These are phyloP conservation scores for Thamnophis elegans DNA, from an alignment of 2,797 vertebrate genomes.

Conservation along the genomic window DNA sequence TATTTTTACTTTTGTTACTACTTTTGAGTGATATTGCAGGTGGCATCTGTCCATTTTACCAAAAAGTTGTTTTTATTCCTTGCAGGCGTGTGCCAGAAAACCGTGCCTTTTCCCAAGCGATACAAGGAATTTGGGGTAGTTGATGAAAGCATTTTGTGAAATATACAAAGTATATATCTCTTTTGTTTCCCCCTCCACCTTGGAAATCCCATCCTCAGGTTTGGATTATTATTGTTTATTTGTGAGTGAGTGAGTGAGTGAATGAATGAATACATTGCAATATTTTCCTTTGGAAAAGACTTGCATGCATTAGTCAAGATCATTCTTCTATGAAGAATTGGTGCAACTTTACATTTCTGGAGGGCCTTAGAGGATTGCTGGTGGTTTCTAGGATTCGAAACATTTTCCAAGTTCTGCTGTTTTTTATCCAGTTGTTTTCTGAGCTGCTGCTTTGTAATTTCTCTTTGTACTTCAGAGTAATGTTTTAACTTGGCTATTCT, in stretches of 20 bases:
- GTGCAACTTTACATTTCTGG: neutral
- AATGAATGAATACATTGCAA: neutral
- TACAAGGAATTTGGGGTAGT: slow-evolving; percentile 15
- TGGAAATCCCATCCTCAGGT: neutral
- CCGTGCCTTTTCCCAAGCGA: slow-evolving; percentile 1
- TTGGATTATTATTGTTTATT: neutral
- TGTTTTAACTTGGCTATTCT: neutral
- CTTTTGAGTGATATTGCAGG: neutral
- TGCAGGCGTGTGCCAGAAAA: neutral
- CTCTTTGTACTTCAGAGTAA: neutral
- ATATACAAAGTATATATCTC: neutral
- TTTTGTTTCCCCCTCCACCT: neutral
- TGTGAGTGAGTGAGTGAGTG: neutral
- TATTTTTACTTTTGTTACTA: neutral
- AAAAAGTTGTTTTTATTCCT: neutral
- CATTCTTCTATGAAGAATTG: neutral
- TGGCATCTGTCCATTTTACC: neutral
- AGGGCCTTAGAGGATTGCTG: neutral
- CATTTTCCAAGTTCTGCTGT: neutral
- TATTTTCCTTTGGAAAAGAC: neutral
- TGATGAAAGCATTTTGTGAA: slow-evolving; percentile 9
- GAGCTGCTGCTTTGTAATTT: neutral
- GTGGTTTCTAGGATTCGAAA: neutral
- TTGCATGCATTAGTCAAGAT: neutral
- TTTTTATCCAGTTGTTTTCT: neutral